Conservation (phyloP, 23 tunicate species). For the Oikopleura dioica region DNA sequence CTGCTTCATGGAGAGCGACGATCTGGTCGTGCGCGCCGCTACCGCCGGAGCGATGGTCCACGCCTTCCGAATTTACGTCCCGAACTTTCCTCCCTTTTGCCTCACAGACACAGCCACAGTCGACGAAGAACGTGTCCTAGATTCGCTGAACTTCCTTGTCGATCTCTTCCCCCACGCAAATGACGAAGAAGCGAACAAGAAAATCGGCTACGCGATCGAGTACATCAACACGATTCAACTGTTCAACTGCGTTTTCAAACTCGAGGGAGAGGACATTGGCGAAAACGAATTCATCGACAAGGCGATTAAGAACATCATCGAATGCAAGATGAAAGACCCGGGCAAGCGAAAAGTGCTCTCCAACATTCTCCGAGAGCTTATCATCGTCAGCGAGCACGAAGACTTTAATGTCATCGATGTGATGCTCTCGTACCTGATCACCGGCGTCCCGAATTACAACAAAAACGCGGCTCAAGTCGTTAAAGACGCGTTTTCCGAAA, state of each 20-base stretch:
- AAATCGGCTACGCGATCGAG: background rate
- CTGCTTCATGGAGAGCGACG: background rate
- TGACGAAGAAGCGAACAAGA: background rate
- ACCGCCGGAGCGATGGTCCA: background rate
- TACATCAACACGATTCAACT: background rate
- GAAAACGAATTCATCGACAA: too few species aligned
- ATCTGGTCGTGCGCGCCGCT: background rate
- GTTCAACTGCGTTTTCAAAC: constrained; percentile 16
- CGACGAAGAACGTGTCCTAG: background rate
- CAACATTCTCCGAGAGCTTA: too few species aligned
- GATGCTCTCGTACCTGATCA: too few species aligned
- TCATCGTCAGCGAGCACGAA: too few species aligned
- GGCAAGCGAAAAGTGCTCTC: too few species aligned
- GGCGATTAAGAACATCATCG: too few species aligned
- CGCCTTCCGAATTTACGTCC: background rate
- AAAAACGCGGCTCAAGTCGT: too few species aligned
- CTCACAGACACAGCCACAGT: too few species aligned
- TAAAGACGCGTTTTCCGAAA: too few species aligned
- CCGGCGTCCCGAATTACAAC: too few species aligned
- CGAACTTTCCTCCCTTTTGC: constrained; percentile 7
- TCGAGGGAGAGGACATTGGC: constrained; percentile 9
- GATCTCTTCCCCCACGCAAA: background rate
- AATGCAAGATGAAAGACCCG: too few species aligned
- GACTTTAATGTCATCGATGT: too few species aligned
- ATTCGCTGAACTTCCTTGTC: background rate